phyloP scores from a whole-genome alignment of 2,888 invertebrate genomes.

The Euzophera pinguis region DNA sequence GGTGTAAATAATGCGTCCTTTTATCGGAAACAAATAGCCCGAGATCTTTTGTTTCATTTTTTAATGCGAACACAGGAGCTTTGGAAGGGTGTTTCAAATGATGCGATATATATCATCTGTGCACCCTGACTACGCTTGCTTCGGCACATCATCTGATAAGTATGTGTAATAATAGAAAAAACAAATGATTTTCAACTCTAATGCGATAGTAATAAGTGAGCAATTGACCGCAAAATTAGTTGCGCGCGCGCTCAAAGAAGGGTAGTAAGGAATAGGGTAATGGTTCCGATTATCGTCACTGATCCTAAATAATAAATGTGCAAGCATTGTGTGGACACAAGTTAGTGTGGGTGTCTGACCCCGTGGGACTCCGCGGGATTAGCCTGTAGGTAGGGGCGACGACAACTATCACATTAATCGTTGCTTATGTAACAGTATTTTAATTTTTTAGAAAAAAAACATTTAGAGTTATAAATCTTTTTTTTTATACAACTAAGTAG shows the following conservation, averaged over 20 bases:
- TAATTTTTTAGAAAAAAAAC: no score
- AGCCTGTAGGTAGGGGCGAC: background rate
- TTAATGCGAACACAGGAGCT: background rate
- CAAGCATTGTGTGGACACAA: slow-evolving; percentile 28
- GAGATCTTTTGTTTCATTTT: slow-evolving; percentile 9
- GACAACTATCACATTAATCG: background rate
- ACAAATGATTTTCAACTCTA: slow-evolving; percentile 2
- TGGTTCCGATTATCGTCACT: slow-evolving; percentile 52
- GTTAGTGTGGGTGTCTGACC: slow-evolving; percentile 1
- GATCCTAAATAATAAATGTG: slow-evolving; percentile 64
- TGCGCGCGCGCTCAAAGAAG: slow-evolving; percentile 14
- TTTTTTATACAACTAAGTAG: no score
- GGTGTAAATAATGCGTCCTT: slow-evolving; percentile 7
- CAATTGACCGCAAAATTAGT: background rate
- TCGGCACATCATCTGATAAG: slow-evolving; percentile 6
- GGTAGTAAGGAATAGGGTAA: slow-evolving; percentile 49
- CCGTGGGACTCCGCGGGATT: slow-evolving; percentile 2
- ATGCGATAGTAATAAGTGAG: background rate
- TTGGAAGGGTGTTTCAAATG: background rate
- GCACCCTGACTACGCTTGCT: background rate
- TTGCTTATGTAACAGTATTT: background rate
- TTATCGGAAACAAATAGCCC: slow-evolving; percentile 8
- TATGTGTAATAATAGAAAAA: background rate
- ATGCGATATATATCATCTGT: slow-evolving; percentile 1
- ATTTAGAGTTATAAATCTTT: no score